Conservation (phyloP, 2,113 vertebrate genomes). For the Pristiophorus japonicus region DNA sequence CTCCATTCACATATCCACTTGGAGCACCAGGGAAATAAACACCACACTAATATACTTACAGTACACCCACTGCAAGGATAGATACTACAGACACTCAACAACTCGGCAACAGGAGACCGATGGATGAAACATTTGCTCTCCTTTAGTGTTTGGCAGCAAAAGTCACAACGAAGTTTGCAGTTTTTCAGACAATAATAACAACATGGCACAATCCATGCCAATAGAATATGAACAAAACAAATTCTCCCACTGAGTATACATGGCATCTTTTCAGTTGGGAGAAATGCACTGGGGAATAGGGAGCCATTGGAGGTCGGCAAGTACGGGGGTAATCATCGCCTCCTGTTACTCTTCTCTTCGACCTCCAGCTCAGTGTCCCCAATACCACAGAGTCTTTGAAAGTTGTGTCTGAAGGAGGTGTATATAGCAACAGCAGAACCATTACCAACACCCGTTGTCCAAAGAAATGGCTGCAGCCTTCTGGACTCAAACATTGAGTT, state of each 20-base stretch:
- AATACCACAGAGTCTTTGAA: too few relatives aligned
- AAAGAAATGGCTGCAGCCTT: background rate
- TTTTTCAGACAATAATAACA: background rate
- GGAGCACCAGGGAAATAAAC: background rate
- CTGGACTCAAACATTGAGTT: background rate
- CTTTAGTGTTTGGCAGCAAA: background rate
- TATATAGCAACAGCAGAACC: too few relatives aligned
- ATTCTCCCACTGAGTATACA: background rate
- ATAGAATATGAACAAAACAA: background rate
- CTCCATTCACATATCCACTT: background rate
- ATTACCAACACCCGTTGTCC: too few relatives aligned
- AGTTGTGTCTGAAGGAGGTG: too few relatives aligned
- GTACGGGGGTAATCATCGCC: too few relatives aligned
- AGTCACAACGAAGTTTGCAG: background rate
- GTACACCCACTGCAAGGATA: background rate
- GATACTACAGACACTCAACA: background rate
- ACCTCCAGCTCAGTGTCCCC: background rate
- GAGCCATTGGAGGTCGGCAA: too few relatives aligned
- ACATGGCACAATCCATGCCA: background rate
- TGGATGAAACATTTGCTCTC: background rate
- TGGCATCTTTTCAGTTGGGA: background rate
- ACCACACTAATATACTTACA: background rate
- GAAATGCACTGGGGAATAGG: background rate
- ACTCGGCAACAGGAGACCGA: background rate
- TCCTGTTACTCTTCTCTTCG: background rate